phyloP scores from a whole-genome alignment of 2,113 vertebrate genomes.

The Paracanthobrama guichenoti region DNA sequence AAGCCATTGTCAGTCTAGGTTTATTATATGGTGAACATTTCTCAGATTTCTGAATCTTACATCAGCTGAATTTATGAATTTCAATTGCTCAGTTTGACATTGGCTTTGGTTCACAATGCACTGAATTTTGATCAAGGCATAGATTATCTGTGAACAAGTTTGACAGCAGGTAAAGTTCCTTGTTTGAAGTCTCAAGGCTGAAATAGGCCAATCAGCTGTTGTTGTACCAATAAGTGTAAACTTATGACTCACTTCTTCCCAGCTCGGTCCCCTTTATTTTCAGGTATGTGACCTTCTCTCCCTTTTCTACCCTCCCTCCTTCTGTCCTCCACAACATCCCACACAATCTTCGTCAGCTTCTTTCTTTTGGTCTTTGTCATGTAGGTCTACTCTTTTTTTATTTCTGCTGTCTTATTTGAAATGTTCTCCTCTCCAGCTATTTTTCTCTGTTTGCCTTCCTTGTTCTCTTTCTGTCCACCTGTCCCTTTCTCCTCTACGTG shows the following conservation, averaged over 20 bases:
- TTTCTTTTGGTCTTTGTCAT: background rate
- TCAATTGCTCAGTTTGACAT: conserved; percentile 8
- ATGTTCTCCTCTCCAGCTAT: conserved; percentile 20
- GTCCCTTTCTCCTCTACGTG: conserved; percentile 16
- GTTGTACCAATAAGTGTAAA: background rate
- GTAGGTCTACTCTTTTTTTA: background rate
- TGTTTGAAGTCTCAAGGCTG: conserved; percentile 34
- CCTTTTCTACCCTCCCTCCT: conserved; percentile 43
- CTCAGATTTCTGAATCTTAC: conserved; percentile 19
- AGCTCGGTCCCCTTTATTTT: background rate
- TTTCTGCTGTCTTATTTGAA: conserved; percentile 14
- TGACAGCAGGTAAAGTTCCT: conserved; percentile 23
- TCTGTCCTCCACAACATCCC: conserved; percentile 16
- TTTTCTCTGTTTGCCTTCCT: conserved; percentile 13
- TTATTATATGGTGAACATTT: background rate
- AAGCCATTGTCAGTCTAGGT: too few species aligned
- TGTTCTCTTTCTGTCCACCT: conserved; percentile 11
- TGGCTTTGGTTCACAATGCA: conserved; percentile 14
- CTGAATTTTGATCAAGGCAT: conserved; percentile 9
- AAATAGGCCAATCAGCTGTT: conserved; percentile 43
- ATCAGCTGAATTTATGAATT: conserved; percentile 39
- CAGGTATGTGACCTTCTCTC: conserved; percentile 38
- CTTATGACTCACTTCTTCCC: conserved; percentile 17
- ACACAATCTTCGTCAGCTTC: conserved; percentile 6
- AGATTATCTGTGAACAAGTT: conserved; percentile 13